phyloP scores from a whole-genome alignment of 2,797 vertebrate species.

The Sebastes taczanowskii region DNA sequence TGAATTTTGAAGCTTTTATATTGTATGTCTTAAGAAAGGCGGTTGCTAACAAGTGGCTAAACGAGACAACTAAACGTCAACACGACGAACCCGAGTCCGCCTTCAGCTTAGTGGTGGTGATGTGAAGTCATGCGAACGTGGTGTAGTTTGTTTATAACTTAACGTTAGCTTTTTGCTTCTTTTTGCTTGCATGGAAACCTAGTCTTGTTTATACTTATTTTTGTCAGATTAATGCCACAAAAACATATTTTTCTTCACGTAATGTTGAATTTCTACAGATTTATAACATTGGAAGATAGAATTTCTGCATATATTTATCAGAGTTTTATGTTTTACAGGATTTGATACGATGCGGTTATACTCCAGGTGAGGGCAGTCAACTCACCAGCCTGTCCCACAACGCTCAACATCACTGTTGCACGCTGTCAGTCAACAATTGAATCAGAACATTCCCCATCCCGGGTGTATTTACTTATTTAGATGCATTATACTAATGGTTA shows the following conservation, averaged over 20 bases:
- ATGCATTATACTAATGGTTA: background rate
- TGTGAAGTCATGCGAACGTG: no score
- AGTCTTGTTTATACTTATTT: background rate
- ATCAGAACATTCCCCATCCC: background rate
- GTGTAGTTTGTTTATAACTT: no score
- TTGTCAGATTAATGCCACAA: background rate
- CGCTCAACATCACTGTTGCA: background rate
- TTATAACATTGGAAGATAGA: rapidly evolving
- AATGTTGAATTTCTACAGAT: background rate
- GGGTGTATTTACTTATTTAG: background rate
- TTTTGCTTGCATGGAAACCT: no score
- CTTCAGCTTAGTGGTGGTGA: no score
- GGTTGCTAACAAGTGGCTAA: no score
- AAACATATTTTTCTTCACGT: background rate
- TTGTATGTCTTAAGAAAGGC: no score
- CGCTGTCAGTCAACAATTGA: background rate
- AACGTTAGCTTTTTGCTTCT: no score
- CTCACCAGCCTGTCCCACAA: rapidly evolving
- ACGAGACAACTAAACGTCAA: no score
- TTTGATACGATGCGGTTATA: background rate
- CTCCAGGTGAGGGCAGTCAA: background rate
- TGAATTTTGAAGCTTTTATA: no score
- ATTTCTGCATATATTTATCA: background rate
- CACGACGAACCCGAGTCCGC: no score
- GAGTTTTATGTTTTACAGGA: background rate